Evolutionary conservation across 37 sponge, comb jelly and placozoan genomes (phyloP), one percentile per base, ranked within the genome.

Genomic region (Spongia lamella): DNA sequence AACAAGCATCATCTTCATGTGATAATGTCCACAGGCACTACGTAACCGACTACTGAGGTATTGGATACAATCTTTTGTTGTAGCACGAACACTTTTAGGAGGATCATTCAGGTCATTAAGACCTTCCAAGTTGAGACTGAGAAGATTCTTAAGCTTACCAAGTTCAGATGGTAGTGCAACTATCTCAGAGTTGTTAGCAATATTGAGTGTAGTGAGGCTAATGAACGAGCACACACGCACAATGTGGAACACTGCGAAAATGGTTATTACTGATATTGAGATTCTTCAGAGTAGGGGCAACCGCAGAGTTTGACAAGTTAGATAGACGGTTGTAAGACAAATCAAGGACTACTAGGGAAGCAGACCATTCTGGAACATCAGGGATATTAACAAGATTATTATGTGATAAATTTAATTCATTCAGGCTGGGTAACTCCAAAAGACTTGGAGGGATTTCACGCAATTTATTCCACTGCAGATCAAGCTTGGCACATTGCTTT

Each of bases 1-100:
- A 20, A 96, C 90, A 27, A 96, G 77, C 83, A 96, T 83, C 36
- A 96, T 77, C 72, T 96, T 96, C 96, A 96, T 96, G 38, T 77
- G 81, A 69, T 89, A 96, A 25, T 84, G 89, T 4, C 84, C 86
- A 24, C 70, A 70, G n/a, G n/a, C n/a, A n/a, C n/a, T n/a, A n/a
- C n/a, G n/a, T n/a, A n/a, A n/a, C n/a, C n/a, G n/a, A n/a, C n/a
- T n/a, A n/a, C n/a, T n/a, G n/a, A n/a, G n/a, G n/a, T n/a, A n/a
- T n/a, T n/a, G n/a, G n/a, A n/a, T n/a, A n/a, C n/a, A n/a, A n/a
- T n/a, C n/a, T n/a, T n/a, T n/a, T n/a, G n/a, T n/a, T n/a, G n/a
- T n/a, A n/a, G 33, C 47, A 60, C 78, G 86, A 22, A 88, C 21
- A 22, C 73, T 85, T 39, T 58, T 64, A 15, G n/a, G n/a, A n/a